Conservation (phyloP, 1,140 invertebrate genomes). For the Propsilocerus akamusi region DNA sequence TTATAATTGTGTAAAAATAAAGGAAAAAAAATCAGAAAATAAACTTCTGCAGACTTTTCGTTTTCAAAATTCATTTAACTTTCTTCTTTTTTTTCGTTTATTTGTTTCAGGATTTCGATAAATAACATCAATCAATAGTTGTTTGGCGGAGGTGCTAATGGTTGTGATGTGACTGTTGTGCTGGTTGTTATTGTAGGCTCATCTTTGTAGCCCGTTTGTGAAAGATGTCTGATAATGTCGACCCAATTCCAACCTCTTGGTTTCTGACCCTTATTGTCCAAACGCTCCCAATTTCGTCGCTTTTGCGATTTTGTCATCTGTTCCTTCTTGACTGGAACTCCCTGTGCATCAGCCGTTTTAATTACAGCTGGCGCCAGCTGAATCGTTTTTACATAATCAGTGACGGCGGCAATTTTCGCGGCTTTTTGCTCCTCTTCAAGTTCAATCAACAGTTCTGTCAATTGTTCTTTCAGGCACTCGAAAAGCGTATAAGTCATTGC, state of each 20-base stretch:
- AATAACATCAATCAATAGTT: no score
- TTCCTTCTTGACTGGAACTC: slow-evolving; percentile 46
- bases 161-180: no score
- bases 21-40: no score
- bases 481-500: slow-evolving; percentile 91
- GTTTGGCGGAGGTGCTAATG: no score
- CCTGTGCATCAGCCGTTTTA: slow-evolving; percentile 15
- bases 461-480: slow-evolving; percentile 76
- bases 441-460: slow-evolving; percentile 44
- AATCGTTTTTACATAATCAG: slow-evolving; percentile 10
- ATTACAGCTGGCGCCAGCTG: slow-evolving; percentile 12
- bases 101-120: no score
- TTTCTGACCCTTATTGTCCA: slow-evolving; percentile 64
- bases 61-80: no score
- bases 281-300: slow-evolving; percentile 63
- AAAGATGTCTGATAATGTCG: slow-evolving; percentile 85
- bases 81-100: no score
- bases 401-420: slow-evolving; percentile 12
- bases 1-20: no score
- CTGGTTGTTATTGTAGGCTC: slow-evolving; percentile 7
- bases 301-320: slow-evolving; percentile 86
- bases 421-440: slow-evolving; percentile 52
- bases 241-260: slow-evolving; percentile 88
- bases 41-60: no score
- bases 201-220: slow-evolving; percentile 36